These are phyloP conservation scores for Hemicrepidius hirtus DNA, from an alignment of 2,888 invertebrate genomes.

Conservation along the genomic window DNA sequence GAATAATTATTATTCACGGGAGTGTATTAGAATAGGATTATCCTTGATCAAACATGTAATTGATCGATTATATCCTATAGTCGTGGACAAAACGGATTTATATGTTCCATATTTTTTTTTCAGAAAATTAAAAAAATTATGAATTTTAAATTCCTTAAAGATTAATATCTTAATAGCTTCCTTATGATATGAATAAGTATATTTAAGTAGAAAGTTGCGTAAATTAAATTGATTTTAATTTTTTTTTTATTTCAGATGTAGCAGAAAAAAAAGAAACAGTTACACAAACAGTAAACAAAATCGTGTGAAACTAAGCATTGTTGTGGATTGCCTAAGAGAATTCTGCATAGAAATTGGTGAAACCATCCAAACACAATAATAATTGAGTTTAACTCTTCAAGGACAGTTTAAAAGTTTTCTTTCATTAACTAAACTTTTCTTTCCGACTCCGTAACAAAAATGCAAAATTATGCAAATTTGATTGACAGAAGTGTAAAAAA, in stretches of 20 bases:
- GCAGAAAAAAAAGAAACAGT: not conserved
- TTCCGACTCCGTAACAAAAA: too few species aligned
- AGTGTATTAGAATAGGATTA: too few species aligned
- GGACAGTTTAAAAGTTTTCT: too few species aligned
- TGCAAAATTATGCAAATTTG: slow-evolving; percentile 11
- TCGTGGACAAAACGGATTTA: too few species aligned
- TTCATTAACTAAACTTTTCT: too few species aligned
- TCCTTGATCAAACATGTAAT: too few species aligned
- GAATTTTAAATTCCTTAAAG: not conserved
- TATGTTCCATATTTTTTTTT: too few species aligned
- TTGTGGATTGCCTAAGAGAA: slow-evolving; percentile 7
- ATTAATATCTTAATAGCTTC: not conserved
- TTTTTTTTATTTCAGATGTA: slow-evolving; percentile 8
- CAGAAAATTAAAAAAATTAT: too few species aligned
- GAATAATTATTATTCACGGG: too few species aligned
- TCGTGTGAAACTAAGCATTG: slow-evolving; percentile 24
- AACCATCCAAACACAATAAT: slow-evolving; percentile 6
- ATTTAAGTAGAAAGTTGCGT: not conserved
- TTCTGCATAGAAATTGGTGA: slow-evolving; percentile 23
- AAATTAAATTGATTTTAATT: not conserved
- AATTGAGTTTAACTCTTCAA: slow-evolving; percentile 5
- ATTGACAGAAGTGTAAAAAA: slow-evolving; percentile 27
- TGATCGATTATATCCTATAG: too few species aligned
- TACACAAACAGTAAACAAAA: slow-evolving; percentile 15
- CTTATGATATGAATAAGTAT: slow-evolving; percentile 12